Conservation (phyloP, 2,797 vertebrate genomes). For the Microctenopoma stevenorrisi region DNA sequence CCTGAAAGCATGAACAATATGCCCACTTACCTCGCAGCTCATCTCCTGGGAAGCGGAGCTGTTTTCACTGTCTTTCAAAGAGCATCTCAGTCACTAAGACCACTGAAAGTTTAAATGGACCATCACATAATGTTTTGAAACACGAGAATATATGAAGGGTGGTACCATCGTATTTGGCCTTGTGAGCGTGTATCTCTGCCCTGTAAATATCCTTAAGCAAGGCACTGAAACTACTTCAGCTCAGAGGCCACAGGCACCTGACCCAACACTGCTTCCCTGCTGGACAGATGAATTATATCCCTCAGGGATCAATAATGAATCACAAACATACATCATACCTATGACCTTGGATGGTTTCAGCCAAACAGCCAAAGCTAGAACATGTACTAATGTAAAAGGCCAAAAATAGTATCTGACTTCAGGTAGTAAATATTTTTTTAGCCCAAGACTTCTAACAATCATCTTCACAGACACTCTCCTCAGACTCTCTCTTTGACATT, state of each 20-base stretch:
- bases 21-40: constrained; percentile 26
- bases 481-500: not conserved
- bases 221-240: constrained; percentile 1
- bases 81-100: not conserved
- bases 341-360: constrained; percentile 37
- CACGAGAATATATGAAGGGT: not conserved
- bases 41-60: constrained; percentile 18
- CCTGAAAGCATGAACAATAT: constrained; percentile 51
- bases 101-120: not conserved
- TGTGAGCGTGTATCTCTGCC: not conserved
- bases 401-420: not conserved
- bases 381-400: constrained; percentile 4
- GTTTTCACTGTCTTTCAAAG: not conserved
- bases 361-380: constrained; percentile 25
- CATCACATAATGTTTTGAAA: not conserved
- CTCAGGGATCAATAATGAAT: constrained; percentile 45
- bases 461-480: not conserved
- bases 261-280: constrained; percentile 19
- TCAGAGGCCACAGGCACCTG: constrained; percentile 35
- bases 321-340: constrained; percentile 23
- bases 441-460: not conserved
- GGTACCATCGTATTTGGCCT: constrained; percentile 5
- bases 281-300: constrained; percentile 39
- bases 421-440: not conserved
- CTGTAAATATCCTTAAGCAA: constrained; percentile 11